Evolutionary conservation across 2,113 vertebrate genomes (phyloP), one percentile per base, ranked within the genome.

Genomic region (Sterna hirundo): DNA sequence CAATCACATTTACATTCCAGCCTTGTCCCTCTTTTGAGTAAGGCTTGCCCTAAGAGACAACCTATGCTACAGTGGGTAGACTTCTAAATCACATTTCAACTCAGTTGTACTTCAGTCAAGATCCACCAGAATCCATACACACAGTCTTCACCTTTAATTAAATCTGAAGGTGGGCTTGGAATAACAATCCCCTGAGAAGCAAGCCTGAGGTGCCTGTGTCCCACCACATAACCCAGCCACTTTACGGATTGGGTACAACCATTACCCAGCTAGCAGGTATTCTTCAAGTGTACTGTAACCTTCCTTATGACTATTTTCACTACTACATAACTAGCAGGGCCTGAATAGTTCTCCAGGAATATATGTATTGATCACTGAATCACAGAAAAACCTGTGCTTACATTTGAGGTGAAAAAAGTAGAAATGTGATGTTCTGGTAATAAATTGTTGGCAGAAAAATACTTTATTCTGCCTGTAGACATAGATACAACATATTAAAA

Each of bases 21-120:
- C 34, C 68, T 70, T 51, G 60, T 82, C 64, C 76, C 23, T 81
- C 34, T 75, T 52, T 54, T 75, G 76, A 90, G 80, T 66, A 78
- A 88, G 65, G 54, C 78, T 4, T 86, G 71, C 79, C 88, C 42
- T 62, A 62, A 66, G 79, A 92, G 62, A 72, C 94, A 95, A 81
- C 52, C 72, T 86, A 40, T 62, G 49, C 78, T 76, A 75, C 40
- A 76, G 27, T 93, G 66, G 51, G n/a, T 34, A 81, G 85, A 81
- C 65, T 68, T 91, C 84, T 42, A 87, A 91, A 96, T 94, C 90
- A 83, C 71, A 78, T 76, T 90, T 94, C 64, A 51, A 42, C 85
- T 74, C 54, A 77, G 46, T 13, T 74, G 89, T 21, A 70, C n/a
- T 57, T 88, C 83, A 72, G 36, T 36, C 58, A 61, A 78, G 52